Conservation (phyloP, 1,140 invertebrate genomes). For the Frieseomelitta varia region DNA sequence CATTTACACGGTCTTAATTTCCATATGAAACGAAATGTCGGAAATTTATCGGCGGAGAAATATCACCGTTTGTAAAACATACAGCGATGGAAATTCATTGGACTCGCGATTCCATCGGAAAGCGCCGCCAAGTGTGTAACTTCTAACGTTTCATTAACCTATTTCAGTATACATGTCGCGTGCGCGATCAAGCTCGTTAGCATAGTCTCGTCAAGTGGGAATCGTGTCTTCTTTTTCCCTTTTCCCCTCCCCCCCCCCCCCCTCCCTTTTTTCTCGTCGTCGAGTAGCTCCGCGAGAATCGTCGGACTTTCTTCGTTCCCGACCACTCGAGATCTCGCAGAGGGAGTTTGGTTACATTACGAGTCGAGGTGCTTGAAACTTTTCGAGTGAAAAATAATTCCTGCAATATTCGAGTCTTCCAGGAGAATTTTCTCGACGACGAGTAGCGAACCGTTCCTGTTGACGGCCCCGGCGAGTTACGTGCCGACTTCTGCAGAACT, state of each 20-base stretch:
- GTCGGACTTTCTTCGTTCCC: slow-evolving; percentile 47
- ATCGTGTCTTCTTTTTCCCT: background rate
- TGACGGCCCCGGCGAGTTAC: slow-evolving; percentile 50
- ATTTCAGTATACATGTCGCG: background rate
- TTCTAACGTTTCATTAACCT: slow-evolving; percentile 12
- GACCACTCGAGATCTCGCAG: slow-evolving; percentile 28
- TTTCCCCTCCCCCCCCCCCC: background rate
- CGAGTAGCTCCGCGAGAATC: slow-evolving; percentile 34
- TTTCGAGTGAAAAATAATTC: slow-evolving; percentile 64
- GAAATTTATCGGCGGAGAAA: too few relatives aligned
- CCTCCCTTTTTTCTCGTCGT: background rate
- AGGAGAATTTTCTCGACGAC: slow-evolving; percentile 15
- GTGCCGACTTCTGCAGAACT: slow-evolving; percentile 27
- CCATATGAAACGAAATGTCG: background rate
- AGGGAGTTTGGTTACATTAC: slow-evolving; percentile 52
- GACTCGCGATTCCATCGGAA: background rate
- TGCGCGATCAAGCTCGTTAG: slow-evolving; percentile 16
- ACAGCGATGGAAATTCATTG: too few relatives aligned
- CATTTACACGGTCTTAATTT: background rate
- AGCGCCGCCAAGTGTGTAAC: too few relatives aligned
- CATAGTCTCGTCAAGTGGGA: slow-evolving; percentile 8
- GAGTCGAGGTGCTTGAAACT: slow-evolving; percentile 42
- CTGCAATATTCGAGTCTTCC: slow-evolving; percentile 48
- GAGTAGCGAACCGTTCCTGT: slow-evolving; percentile 24
- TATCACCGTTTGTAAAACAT: too few relatives aligned